A percentile compares a stretch with the other conserved stretches of the same genome.
Conservation (phyloP, 2,888 invertebrate species). For the Euzophera pinguis region DNA sequence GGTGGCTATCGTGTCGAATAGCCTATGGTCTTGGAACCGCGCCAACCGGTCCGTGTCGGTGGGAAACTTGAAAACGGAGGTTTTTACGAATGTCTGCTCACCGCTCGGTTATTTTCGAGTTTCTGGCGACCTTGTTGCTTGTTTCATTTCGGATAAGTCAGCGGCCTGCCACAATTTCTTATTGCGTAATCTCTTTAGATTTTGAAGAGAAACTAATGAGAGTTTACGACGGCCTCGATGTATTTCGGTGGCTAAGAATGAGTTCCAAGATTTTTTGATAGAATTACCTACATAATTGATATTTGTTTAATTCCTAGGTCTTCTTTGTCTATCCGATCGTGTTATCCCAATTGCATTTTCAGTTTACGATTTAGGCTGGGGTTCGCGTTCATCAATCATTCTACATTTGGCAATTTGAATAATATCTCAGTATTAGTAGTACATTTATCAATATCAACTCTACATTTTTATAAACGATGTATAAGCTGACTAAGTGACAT, state of each 20-base stretch:
- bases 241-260: conserved; percentile 19
- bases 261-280: conserved; percentile 13
- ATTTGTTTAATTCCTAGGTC: too few relatives aligned
- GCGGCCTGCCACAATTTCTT: conserved; percentile 57
- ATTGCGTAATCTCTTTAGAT: conserved; percentile 47
- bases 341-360: too few relatives aligned
- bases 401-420: too few relatives aligned
- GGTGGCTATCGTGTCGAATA: conserved; percentile 60
- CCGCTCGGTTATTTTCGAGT: conserved; percentile 66
- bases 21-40: conserved; percentile 56
- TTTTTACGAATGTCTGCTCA: conserved; percentile 73
- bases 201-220: conserved; percentile 28
- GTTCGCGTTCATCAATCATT: too few relatives aligned
- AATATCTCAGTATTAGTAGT: too few relatives aligned
- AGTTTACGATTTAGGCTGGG: too few relatives aligned
- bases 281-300: not conserved
- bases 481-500: too few relatives aligned
- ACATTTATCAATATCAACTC: too few relatives aligned
- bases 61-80: conserved; percentile 65
- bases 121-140: conserved; percentile 67
- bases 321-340: too few relatives aligned
- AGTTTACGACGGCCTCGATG: conserved; percentile 20
- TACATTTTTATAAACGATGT: too few relatives aligned
- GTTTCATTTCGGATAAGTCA: conserved; percentile 51
- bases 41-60: conserved; percentile 57